Evolutionary conservation across 2,797 vertebrate species (phyloP).

Genomic region (Cetoscarus ocellatus): DNA sequence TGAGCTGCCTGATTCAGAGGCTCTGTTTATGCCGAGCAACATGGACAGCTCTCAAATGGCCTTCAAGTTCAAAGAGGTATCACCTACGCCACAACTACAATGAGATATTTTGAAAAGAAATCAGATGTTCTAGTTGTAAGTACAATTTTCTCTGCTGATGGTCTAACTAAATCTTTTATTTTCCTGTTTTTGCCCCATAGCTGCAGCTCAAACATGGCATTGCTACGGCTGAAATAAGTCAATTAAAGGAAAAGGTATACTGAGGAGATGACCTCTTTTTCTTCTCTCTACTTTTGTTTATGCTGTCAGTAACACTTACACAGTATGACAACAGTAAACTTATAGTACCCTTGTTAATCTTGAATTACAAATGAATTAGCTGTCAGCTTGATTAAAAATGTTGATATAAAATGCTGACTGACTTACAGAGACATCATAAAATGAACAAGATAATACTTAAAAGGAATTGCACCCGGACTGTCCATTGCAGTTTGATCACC

Average conservation of each 20-base stretch:
- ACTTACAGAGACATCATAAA: too few relatives aligned
- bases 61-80: slow-evolving; percentile 94
- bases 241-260: slow-evolving; percentile 89
- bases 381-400: too few relatives aligned
- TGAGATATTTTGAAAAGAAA: not conserved
- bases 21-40: slow-evolving; percentile 86
- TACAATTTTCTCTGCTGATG: not conserved
- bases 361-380: too few relatives aligned
- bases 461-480: too few relatives aligned
- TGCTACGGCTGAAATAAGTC: slow-evolving; percentile 86
- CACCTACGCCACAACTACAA: not conserved
- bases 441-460: too few relatives aligned
- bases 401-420: too few relatives aligned
- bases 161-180: slow-evolving; percentile 27
- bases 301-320: slow-evolving; percentile 1
- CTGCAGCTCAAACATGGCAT: slow-evolving; percentile 90
- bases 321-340: not conserved
- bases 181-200: slow-evolving; percentile 72
- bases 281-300: not conserved
- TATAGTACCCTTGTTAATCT: too few relatives aligned
- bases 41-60: slow-evolving; percentile 91
- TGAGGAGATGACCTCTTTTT: not conserved
- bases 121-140: not conserved
- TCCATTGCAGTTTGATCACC: too few relatives aligned
- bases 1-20: slow-evolving; percentile 90